Evolutionary conservation across 1,140 invertebrate species (phyloP), one percentile per base, ranked within the genome.

Genomic region (Heliconius nattereri): DNA sequence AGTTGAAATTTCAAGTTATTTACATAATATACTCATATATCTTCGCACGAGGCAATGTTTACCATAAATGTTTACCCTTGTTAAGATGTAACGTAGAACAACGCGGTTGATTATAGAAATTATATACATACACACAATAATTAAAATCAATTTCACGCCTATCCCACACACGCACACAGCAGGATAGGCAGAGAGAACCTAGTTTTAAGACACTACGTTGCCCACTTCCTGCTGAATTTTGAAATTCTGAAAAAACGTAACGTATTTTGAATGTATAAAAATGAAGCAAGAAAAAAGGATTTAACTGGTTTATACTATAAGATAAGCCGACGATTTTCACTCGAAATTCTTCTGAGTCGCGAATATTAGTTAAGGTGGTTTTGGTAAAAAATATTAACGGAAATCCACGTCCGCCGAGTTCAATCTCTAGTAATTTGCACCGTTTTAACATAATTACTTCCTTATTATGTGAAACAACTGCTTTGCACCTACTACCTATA

Each of bases 11-110:
- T 66, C 26, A 29, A 66, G 5, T 19, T 66, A 66, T 66, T 66
- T 66, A 66, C 60, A 66, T 66, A 29, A 16, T 66, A 66, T 66
- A 35, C 32, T 35, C 32, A 1, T 35, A 66, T 29, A 29, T 66
- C 60, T 66, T 66, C 13, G 9, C 11, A 66, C 26, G 60, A 66
- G 60, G 60, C 60, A 29, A 66, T 66, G 60, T 66, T 66, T 66
- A 66, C 60, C 60, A 26, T 2, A 5, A 16, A 66, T 66, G 60
- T 66, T 66, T 66, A n/a, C 26, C 11, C 26, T 66, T 13, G 60
- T 66, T 66, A 1, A 66, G 3, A 29, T 7, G 23, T 13, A 66
- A 29, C 54, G 54, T 60, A 60, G n/a, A 23, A 60, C 54, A 9
- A n/a, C 6, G n/a, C 8, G n/a, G n/a, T 23, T 60, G n/a, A 26